Evolutionary conservation across 1,140 invertebrate genomes (phyloP).

Genomic region (Magallana ariakensis): DNA sequence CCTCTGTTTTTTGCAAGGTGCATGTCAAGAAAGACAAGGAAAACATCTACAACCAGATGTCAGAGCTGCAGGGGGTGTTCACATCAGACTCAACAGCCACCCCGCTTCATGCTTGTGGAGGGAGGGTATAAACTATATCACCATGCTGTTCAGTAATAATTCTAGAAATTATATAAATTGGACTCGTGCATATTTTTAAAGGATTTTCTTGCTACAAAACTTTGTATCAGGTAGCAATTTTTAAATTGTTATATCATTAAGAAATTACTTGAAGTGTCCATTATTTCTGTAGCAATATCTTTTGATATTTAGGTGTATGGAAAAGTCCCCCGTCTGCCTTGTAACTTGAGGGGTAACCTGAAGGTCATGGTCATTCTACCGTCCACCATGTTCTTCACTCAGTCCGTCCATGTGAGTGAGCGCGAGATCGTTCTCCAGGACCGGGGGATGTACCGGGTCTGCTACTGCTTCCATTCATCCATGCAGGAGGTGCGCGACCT

Average conservation of each 20-base stretch:
- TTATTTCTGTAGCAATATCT: too few relatives aligned
- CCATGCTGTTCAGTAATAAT: too few relatives aligned
- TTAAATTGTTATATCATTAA: too few relatives aligned
- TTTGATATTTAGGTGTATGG: neutral
- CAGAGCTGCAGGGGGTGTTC: conserved; percentile 62
- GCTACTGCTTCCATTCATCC: conserved; percentile 79
- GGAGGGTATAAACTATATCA: too few relatives aligned
- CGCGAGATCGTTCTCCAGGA: conserved; percentile 52
- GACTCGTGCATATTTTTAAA: too few relatives aligned
- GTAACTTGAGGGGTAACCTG: conserved; percentile 29
- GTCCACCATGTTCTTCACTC: conserved; percentile 78
- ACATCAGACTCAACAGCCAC: conserved; percentile 67
- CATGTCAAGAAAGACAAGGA: conserved; percentile 68
- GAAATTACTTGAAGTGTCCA: too few relatives aligned
- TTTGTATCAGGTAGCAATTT: too few relatives aligned
- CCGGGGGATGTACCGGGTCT: conserved; percentile 68
- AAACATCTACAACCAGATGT: conserved; percentile 68
- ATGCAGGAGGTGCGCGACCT: conserved; percentile 75
- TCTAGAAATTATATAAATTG: too few relatives aligned
- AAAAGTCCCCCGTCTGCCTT: neutral
- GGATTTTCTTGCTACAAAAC: too few relatives aligned
- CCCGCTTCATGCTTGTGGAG: conserved; percentile 68
- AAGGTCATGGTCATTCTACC: conserved; percentile 71
- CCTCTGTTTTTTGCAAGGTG: conserved; percentile 59
- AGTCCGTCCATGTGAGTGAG: conserved; percentile 52